A percentile compares a stretch with the other conserved stretches of the same genome.
Evolutionary conservation across 1,140 invertebrate genomes (phyloP).

Genomic region (Bombus ignitus): DNA sequence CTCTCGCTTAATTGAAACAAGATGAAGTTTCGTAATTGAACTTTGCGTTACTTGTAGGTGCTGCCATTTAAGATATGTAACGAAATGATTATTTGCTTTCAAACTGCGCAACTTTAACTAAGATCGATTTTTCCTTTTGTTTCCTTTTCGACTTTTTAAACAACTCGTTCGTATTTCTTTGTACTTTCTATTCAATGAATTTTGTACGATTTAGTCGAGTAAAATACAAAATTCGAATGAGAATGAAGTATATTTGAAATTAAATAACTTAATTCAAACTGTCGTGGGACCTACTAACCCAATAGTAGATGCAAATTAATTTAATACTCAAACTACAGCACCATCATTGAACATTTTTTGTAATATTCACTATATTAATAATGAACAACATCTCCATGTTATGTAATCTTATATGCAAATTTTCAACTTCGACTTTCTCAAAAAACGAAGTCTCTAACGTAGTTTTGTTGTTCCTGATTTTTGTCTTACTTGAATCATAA

Average conservation of each 20-base stretch:
- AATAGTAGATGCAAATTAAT: too few species aligned
- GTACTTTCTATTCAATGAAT: background rate
- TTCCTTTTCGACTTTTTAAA: background rate
- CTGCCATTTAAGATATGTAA: background rate
- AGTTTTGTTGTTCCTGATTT: too few species aligned
- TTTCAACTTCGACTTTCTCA: too few species aligned
- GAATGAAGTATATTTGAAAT: background rate
- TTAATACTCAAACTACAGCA: too few species aligned
- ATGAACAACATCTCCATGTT: too few species aligned
- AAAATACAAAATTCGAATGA: background rate
- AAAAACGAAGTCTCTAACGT: too few species aligned
- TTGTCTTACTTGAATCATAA: too few species aligned
- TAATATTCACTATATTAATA: too few species aligned
- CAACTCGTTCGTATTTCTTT: background rate
- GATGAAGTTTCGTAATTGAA: background rate
- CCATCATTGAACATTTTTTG: too few species aligned
- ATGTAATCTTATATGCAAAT: too few species aligned
- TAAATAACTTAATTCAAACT: too few species aligned
- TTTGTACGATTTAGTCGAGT: background rate
- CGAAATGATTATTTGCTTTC: background rate
- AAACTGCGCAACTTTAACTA: background rate
- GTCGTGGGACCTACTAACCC: too few species aligned
- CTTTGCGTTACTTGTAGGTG: background rate
- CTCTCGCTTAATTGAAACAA: background rate
- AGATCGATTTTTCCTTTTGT: background rate